These are phyloP conservation scores for Riparia riparia DNA, from an alignment of 2,113 vertebrate species.

Conservation along the genomic window DNA sequence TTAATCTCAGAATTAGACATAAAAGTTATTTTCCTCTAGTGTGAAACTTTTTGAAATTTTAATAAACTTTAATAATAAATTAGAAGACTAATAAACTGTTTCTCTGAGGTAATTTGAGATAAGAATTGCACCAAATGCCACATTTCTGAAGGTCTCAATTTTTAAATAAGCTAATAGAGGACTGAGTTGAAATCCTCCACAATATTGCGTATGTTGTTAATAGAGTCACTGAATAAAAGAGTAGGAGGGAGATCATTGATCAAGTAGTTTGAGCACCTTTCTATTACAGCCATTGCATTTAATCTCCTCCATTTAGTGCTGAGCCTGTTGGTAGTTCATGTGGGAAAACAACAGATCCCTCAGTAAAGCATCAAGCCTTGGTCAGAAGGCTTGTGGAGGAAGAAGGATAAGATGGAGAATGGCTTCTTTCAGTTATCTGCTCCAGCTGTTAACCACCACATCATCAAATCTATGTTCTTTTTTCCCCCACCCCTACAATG, in stretches of 20 bases:
- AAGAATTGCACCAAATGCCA: neutral
- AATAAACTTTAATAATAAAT: neutral
- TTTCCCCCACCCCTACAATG: rapidly evolving
- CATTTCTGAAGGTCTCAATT: neutral
- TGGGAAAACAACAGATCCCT: neutral
- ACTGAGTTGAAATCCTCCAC: neutral
- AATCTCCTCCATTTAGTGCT: neutral
- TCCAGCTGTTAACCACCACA: neutral
- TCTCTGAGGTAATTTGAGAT: neutral
- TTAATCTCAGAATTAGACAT: slow-evolving; percentile 2
- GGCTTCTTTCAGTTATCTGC: neutral
- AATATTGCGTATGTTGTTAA: neutral
- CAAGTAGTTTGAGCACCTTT: neutral
- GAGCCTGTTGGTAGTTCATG: neutral
- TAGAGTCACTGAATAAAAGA: neutral
- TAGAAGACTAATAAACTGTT: neutral
- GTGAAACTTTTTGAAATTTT: neutral
- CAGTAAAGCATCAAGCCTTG: neutral
- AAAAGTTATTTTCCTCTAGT: neutral
- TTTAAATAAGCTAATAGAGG: neutral
- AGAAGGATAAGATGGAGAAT: neutral
- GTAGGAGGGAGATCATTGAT: neutral
- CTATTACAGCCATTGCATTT: neutral
- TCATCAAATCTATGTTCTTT: neutral
- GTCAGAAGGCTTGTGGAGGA: neutral